Evolutionary conservation across 2,113 vertebrate genomes (phyloP), one percentile per base, ranked within the genome.

Genomic region (Urocitellus parryii): DNA sequence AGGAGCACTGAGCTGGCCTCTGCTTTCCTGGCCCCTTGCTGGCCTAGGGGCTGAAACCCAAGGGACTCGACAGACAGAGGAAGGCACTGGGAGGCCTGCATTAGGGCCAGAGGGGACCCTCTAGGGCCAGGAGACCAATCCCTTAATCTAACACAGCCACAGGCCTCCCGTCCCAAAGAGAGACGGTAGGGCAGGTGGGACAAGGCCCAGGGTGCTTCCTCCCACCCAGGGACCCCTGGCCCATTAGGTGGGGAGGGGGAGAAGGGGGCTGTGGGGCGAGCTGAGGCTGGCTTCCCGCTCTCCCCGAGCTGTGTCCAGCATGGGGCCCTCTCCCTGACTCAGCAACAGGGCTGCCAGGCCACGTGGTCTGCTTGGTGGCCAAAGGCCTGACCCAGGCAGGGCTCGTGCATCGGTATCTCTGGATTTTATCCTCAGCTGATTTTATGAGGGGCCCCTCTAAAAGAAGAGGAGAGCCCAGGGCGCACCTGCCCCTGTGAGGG

Each of bases 1-100:
- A 56, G 91, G 89, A 97, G 94, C 32, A 45, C 90, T 88, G 63
- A 37, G 88, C 20, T 17, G 29, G 94, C 32, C 93, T 97, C 42
- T 17, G 17, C 4, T 72, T 77, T 63, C 29, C 65, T 63, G 80
- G n/a, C 0, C 12, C 8, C 2, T n/a, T 51, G 6, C 7, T 37
- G 88, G 34, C 32, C 3, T 0, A 10, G 6, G 32, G 48, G 42
- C n/a, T 29, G 29, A 3, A 6, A 1, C 51, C 32, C 27, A 8
- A 25, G 18, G 78, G 39, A 10, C 6, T 34, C 0, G 37, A 34
- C 1, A 32, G 42, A 51, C 17, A 27, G n/a, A 17, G 45, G 27
- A 17, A 18, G 22, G 24, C 0, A 0, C 7, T 0, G 37, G 4
- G 34, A 25, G 37, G 29, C 32, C 37, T 32, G 27, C 42, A 3